A percentile compares a stretch with the other conserved stretches of the same genome.
phyloP scores from a whole-genome alignment of 1,140 invertebrate species.

The Antheraea pernyi region DNA sequence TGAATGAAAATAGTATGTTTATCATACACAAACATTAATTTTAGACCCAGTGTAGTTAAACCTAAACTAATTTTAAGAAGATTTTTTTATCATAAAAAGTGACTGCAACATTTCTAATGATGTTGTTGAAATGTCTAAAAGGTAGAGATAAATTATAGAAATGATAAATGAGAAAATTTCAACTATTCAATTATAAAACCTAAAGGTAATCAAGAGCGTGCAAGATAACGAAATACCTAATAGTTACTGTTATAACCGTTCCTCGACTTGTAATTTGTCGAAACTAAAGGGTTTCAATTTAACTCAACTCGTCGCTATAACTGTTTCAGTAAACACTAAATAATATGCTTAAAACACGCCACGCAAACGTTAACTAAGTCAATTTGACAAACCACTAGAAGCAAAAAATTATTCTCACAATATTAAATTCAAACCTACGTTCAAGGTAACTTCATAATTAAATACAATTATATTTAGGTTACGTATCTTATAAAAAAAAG shows the following conservation, averaged over 20 bases:
- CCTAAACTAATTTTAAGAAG: too few relatives aligned
- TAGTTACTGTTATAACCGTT: constrained; percentile 15
- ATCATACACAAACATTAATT: too few relatives aligned
- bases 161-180: too few relatives aligned
- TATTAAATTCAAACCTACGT: not conserved
- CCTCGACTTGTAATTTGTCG: constrained; percentile 15
- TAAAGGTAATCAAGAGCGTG: too few relatives aligned
- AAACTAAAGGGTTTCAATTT: constrained; percentile 50
- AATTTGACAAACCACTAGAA: constrained; percentile 31
- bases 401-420: constrained; percentile 19
- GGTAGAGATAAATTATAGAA: too few relatives aligned
- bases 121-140: too few relatives aligned
- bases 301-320: constrained; percentile 40
- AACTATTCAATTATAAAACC: too few relatives aligned
- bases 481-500: constrained; percentile 22
- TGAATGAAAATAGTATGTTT: too few relatives aligned
- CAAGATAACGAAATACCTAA: not conserved
- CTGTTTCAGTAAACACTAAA: constrained; percentile 47
- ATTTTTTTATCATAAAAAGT: too few relatives aligned
- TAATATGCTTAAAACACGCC: constrained; percentile 52
- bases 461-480: constrained; percentile 1
- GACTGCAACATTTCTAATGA: too few relatives aligned
- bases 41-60: too few relatives aligned
- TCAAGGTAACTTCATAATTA: not conserved
- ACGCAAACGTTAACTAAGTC: constrained; percentile 37